A percentile compares a stretch with the other conserved stretches of the same genome.
Evolutionary conservation across 2,888 invertebrate genomes (phyloP).

Genomic region (Deladenus siricidicola): DNA sequence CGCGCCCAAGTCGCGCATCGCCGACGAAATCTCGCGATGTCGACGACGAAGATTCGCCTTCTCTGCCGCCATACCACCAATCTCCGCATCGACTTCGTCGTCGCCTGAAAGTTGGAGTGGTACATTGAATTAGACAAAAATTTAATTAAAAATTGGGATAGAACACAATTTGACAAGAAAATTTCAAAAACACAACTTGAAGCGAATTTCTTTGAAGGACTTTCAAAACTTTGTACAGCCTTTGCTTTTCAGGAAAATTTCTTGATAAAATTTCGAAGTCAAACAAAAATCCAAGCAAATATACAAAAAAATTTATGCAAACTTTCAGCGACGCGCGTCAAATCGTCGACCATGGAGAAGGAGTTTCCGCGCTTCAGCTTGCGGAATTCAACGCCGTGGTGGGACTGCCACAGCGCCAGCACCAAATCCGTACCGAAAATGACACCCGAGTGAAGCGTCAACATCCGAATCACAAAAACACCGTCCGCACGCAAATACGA

Average conservation of each 20-base stretch:
- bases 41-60: not conserved
- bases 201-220: too few relatives aligned
- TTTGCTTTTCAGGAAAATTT: not conserved
- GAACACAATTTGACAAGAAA: too few relatives aligned
- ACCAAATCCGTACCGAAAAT: conserved; percentile 53
- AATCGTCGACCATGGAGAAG: conserved; percentile 21
- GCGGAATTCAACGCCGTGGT: conserved; percentile 35
- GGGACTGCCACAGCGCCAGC: conserved; percentile 42
- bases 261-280: too few relatives aligned
- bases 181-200: too few relatives aligned
- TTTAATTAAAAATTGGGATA: too few relatives aligned
- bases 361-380: conserved; percentile 42
- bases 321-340: not conserved
- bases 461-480: conserved; percentile 52
- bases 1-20: not conserved
- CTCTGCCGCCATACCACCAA: not conserved
- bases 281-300: not conserved
- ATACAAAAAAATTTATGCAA: not conserved
- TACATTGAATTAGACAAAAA: too few relatives aligned
- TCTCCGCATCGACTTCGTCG: not conserved
- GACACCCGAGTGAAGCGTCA: conserved; percentile 50
- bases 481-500: conserved; percentile 49
- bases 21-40: not conserved
- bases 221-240: too few relatives aligned
- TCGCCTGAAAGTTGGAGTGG: not conserved